Base-by-base conservation (phyloP, 2,113 vertebrate species). In the Bombycilla garrulus region DNA sequence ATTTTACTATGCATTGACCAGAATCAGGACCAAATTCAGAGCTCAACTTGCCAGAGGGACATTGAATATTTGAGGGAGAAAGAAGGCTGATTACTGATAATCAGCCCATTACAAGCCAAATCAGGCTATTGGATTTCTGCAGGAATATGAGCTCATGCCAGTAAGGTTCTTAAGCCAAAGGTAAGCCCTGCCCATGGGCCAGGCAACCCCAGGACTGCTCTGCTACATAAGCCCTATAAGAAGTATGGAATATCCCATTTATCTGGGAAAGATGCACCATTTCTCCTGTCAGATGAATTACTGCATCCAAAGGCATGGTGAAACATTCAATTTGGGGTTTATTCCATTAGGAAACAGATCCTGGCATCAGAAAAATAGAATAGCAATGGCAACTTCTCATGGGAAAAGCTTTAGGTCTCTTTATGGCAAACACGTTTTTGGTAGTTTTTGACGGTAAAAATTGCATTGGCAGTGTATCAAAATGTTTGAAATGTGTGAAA, bases 391-490 rank as follows among this genome's bases (percentile, higher is more conserved):
- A 87, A 26, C 12, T 40, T 48, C 69, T 53, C 12, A 3, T 47
- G 57, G 35, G 57, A 28, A 88, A 93, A 74, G 15, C 36, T 40
- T 60, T 2, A 28, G 42, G n/a, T 65, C 40, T 86, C 40, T 87
- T 66, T 24, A 86, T 40, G 73, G 69, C 61, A 76, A 93, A 89
- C 51, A 74, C 1, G 25, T 26, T 44, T 76, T 84, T 53, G 61
- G 66, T 85, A 35, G 28, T n/a, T 95, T 92, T 80, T 82, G 31
- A 92, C 90, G 91, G 45, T n/a, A 92, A 91, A 92, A 94, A 85
- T 28, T 73, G 24, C 57, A 82, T 8, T 91, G 90, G 70, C 87
- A 95, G 48, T 6, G 1, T 56, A 89, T 89, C 74, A 91, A 85
- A 92, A 87, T 36, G 89, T 82, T 89, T 85, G 80, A 58, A 58